Conservation (phyloP, 2,797 vertebrate species). For the Brachyrhaphis roseni region DNA sequence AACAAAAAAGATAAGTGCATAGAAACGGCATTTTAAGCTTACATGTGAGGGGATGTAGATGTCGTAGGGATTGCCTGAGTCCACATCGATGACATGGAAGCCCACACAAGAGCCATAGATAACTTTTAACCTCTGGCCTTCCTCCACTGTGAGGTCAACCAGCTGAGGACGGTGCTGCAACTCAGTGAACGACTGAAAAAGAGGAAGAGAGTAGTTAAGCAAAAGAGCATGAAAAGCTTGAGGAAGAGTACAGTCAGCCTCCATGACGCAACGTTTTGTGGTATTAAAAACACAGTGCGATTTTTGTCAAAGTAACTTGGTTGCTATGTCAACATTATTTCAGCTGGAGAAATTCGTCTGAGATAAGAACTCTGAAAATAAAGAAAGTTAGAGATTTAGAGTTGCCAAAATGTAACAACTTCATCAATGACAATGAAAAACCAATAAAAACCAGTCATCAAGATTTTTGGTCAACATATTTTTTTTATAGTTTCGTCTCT, state of each 20-base stretch:
- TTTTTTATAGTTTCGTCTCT: neutral
- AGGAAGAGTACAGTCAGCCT: neutral
- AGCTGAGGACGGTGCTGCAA: slow-evolving; percentile 91
- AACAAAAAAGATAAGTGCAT: neutral
- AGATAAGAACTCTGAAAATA: neutral
- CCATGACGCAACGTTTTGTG: neutral
- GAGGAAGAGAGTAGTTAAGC: neutral
- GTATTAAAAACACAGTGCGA: neutral
- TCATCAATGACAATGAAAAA: no score
- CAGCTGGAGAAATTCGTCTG: neutral
- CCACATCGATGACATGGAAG: slow-evolving; percentile 92
- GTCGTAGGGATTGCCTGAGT: slow-evolving; percentile 92
- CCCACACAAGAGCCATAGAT: slow-evolving; percentile 91
- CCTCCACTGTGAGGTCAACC: slow-evolving; percentile 92
- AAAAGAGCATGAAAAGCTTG: neutral
- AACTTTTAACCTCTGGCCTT: slow-evolving; percentile 92
- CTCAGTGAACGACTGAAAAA: slow-evolving; percentile 91
- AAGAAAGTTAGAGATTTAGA: neutral
- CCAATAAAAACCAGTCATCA: neutral
- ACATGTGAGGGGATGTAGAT: slow-evolving; percentile 89
- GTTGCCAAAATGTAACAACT: neutral
- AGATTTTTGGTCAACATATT: no score
- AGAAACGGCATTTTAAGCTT: slow-evolving; percentile 28
- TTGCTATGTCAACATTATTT: neutral
- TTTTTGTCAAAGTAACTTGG: neutral